These are phyloP conservation scores for Deroptyus accipitrinus DNA, from an alignment of 2,113 vertebrate species.

Conservation along the genomic window DNA sequence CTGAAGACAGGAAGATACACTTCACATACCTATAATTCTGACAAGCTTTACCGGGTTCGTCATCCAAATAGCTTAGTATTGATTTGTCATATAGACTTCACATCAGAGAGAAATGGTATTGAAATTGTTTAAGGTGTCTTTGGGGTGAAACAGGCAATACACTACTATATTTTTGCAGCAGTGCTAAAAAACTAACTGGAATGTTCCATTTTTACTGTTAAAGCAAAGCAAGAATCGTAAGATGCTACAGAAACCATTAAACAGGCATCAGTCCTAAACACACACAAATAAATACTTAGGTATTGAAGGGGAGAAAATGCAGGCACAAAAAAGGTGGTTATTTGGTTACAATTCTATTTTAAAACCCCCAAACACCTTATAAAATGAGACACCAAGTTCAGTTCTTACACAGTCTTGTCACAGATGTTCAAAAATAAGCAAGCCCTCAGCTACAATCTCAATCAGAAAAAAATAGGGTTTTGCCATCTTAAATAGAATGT, in stretches of 20 bases:
- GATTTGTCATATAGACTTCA: background rate
- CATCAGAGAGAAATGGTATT: background rate
- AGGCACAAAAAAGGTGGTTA: background rate
- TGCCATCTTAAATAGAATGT: background rate
- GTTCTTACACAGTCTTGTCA: background rate
- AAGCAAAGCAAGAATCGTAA: background rate
- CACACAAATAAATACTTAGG: background rate
- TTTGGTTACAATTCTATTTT: background rate
- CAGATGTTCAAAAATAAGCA: background rate
- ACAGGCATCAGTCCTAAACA: background rate
- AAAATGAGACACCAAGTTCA: background rate
- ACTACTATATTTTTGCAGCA: background rate
- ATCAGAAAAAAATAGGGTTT: background rate
- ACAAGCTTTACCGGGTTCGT: background rate
- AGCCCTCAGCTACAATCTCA: background rate
- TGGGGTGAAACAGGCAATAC: background rate
- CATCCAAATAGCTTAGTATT: background rate
- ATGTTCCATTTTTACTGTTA: background rate
- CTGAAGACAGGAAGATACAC: background rate
- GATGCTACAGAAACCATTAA: background rate
- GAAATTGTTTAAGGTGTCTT: background rate
- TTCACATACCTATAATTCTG: background rate
- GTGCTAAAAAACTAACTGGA: background rate
- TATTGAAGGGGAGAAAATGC: background rate
- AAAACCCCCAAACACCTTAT: background rate